phyloP scores from a whole-genome alignment of 2,113 vertebrate genomes.

The Upupa epops region DNA sequence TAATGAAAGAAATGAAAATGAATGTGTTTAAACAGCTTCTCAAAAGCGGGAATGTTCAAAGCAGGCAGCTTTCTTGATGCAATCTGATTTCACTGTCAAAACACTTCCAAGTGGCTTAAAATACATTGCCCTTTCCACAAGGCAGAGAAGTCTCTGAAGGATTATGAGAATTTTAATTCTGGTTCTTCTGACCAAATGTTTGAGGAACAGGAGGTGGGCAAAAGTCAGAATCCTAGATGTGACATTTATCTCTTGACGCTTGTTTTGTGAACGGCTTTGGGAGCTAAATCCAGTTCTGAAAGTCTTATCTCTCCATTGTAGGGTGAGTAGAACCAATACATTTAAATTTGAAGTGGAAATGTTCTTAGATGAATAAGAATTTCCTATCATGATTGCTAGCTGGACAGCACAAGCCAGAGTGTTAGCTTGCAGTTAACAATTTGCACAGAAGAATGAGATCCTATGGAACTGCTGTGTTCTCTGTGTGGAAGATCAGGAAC shows the following conservation, averaged over 20 bases:
- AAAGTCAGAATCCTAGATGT: conserved; percentile 10
- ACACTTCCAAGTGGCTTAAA: conserved; percentile 15
- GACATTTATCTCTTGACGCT: conserved; percentile 11
- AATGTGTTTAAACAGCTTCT: background rate
- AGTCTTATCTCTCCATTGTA: background rate
- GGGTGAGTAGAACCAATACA: background rate
- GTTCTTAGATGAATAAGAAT: background rate
- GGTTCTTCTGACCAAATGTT: conserved; percentile 37
- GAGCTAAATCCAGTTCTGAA: conserved; percentile 3
- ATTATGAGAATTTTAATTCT: conserved; percentile 24
- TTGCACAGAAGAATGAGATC: background rate
- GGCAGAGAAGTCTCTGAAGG: background rate
- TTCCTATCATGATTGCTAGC: background rate
- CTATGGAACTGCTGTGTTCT: background rate
- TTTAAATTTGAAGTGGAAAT: conserved; percentile 13
- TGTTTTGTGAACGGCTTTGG: background rate
- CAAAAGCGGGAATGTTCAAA: conserved; percentile 23
- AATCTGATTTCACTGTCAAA: conserved; percentile 19
- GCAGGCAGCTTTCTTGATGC: background rate
- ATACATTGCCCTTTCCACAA: conserved; percentile 25
- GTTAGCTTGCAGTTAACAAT: background rate
- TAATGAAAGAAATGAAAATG: conserved; percentile 1
- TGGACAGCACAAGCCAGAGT: background rate
- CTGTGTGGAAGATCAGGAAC: background rate
- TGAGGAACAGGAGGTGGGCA: conserved; percentile 8